Evolutionary conservation across 2,113 vertebrate species (phyloP), one percentile per base, ranked within the genome.

Genomic region (Sebastes fasciatus): DNA sequence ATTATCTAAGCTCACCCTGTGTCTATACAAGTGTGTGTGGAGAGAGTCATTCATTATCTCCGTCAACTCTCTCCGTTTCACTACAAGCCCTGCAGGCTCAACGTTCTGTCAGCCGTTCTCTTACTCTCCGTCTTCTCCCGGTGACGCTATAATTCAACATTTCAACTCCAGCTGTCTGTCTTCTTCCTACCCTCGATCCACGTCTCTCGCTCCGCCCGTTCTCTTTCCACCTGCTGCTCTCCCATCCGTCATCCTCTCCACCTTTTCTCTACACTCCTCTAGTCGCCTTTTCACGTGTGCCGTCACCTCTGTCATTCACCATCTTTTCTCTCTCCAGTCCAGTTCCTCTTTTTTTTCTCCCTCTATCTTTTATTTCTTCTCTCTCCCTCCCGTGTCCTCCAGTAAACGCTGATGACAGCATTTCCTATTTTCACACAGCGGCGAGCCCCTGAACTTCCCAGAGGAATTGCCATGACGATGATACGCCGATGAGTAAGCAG

Each of bases 351-450:
- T 66, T n/a, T 54, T 66, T 64, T 62, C 60, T 76, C 16, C 73
- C 45, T 8, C 34, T 21, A 14, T 46, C 8, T 52, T 67, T 54
- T 42, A 55, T 12, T n/a, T 52, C 9, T 19, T 63, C 26, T 3
- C 58, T 45, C 9, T n/a, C 42, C n/a, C 11, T 57, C 6, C 17
- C 5, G 2, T 48, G 60, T 72, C 79, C 65, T 86, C 88, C 82
- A 11, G 75, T 88, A 91, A 90, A 86, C 1, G 84, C 85, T 81
- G 91, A 90, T 86, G 91, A 92, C 88, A 90, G 89, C 88, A 73
- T 83, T 90, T 89, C 68, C 75, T 55, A 63, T 82, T 89, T 83
- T 82, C 80, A 83, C 84, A 74, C 77, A 77, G 81, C 72, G 60
- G 58, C 57, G 70, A 65, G 76, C 73, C 16, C 26, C 57, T 64